Base-by-base conservation (phyloP, 92 coral and sea anemone species). In the Anthopleura xanthogrammica region DNA sequence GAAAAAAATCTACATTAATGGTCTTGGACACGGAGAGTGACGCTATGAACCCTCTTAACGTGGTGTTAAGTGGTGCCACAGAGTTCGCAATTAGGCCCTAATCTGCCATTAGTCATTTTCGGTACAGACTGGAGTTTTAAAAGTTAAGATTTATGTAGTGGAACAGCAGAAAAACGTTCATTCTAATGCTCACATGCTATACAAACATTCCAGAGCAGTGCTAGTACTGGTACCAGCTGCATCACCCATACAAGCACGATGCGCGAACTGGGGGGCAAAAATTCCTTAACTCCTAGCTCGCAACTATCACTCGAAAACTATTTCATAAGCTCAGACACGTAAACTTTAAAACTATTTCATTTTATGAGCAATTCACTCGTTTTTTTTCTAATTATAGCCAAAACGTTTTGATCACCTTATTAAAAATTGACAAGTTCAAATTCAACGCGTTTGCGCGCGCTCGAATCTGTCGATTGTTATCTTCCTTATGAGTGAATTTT, bases 141-240 rank as follows among this genome's bases (percentile, higher is more conserved):
- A 54, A 54, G 14, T 54, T 8, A 54, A 54, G 58, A 6, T 54
- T 6, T 54, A 12, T 54, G 14, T 11, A 54, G 58, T 46, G 5
- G 50, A 46, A 54, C 16, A 12, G 13, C 58, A 54, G 58, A 54
- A 54, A 54, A 54, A 54, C 58, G 58, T 11, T 14, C 3, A 14
- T 54, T 54, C 14, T 54, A 54, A 54, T 54, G 58, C 58, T 62
- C 70, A 62, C 70, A 62, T 62, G 29, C 29, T 62, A n/a, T 10
- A 22, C 56, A 79, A 46, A 65, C 83, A 80, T 80, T 80, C 83
- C 83, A n/a, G 36, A 41, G 54, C 76, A 60, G 57, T 16, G 3
- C 70, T 5, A 12, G 16, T 54, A 16, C 83, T 24, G 83, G 75
- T 80, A 80, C 83, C 83, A 48, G 83, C 36, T 41, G 55, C 17